Evolutionary conservation across 2,797 vertebrate genomes (phyloP).

Genomic region (Sebastes cheni): DNA sequence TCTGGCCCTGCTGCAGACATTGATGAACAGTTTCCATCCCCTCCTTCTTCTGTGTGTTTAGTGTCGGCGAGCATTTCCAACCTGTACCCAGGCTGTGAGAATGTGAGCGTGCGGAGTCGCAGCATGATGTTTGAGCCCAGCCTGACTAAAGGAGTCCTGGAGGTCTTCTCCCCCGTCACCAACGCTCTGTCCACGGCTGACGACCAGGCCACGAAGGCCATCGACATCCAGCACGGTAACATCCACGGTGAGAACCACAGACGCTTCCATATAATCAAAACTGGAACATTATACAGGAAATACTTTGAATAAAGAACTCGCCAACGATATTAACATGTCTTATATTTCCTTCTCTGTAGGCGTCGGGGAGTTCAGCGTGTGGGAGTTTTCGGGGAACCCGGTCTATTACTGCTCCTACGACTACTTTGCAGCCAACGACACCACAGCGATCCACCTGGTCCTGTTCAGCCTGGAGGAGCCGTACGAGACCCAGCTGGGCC

Average conservation of each 20-base stretch:
- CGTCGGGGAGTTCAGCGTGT: constrained; percentile 95
- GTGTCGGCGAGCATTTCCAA: constrained; percentile 96
- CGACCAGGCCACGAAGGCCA: constrained; percentile 94
- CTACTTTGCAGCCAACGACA: constrained; percentile 94
- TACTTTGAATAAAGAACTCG: background rate
- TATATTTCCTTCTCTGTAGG: constrained; percentile 73
- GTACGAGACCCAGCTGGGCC: constrained; percentile 95
- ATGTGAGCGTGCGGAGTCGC: constrained; percentile 95
- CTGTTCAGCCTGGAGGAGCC: constrained; percentile 96
- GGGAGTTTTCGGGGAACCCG: constrained; percentile 98
- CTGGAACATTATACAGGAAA: background rate
- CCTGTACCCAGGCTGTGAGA: constrained; percentile 97
- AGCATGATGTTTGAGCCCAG: constrained; percentile 99
- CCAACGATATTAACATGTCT: background rate
- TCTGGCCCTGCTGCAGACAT: background rate
- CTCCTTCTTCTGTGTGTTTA: constrained; percentile 55
- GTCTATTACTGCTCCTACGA: constrained; percentile 97
- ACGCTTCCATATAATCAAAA: background rate
- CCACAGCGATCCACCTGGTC: constrained; percentile 90
- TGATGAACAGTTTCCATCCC: background rate
- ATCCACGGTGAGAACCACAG: constrained; percentile 86
- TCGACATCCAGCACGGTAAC: constrained; percentile 94
- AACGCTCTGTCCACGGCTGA: constrained; percentile 85
- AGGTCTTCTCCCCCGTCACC: constrained; percentile 93
- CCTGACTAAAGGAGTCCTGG: constrained; percentile 94